phyloP scores from a whole-genome alignment of 2,113 vertebrate genomes.

The Hippocampus zosterae region DNA sequence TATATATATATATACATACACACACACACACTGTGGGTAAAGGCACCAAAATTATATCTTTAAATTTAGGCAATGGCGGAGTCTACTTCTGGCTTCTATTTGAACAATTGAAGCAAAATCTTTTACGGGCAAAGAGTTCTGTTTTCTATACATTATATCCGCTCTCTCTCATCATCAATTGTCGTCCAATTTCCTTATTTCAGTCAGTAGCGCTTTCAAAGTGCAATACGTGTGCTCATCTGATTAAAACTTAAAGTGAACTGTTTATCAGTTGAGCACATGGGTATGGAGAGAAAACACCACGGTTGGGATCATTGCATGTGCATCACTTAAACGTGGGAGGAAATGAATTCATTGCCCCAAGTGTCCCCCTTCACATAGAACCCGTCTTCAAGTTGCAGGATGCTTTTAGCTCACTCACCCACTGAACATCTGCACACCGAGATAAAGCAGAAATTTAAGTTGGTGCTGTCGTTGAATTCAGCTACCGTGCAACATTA shows the following conservation, averaged over 20 bases:
- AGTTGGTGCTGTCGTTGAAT: neutral
- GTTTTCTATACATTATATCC: neutral
- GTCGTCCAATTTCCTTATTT: neutral
- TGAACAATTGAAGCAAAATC: neutral
- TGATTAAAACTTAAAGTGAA: neutral
- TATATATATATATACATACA: too few relatives aligned
- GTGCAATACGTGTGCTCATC: neutral
- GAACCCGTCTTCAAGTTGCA: neutral
- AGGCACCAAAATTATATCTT: neutral
- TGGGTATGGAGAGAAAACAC: neutral
- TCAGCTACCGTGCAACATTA: neutral
- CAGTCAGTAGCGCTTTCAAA: neutral
- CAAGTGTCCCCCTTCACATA: neutral
- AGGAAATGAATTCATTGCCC: constrained; percentile 6
- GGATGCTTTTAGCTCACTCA: neutral
- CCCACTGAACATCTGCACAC: neutral
- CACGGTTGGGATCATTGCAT: neutral
- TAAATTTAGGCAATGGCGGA: neutral
- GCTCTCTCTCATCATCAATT: neutral
- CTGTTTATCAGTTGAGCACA: neutral
- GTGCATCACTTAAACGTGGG: constrained; percentile 1
- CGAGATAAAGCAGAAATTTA: neutral
- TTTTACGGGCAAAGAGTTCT: neutral
- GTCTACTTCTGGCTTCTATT: neutral
- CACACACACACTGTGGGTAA: too few relatives aligned